Conservation (phyloP, 2,888 invertebrate genomes). For the Eilema sororculum region DNA sequence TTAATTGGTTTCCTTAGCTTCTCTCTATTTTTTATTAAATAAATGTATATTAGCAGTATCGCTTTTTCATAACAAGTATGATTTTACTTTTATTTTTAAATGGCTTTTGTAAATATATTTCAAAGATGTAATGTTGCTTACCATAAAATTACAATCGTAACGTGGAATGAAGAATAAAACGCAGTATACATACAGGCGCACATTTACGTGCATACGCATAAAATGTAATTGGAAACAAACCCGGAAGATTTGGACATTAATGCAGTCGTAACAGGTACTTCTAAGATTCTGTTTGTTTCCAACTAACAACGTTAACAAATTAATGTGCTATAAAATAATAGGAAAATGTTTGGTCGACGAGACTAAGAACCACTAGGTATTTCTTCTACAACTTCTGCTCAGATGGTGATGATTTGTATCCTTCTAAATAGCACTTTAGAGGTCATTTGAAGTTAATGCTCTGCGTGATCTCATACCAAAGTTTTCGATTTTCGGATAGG, state of each 20-base stretch:
- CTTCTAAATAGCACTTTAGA: too few species aligned
- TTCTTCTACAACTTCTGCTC: background rate
- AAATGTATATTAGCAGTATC: too few species aligned
- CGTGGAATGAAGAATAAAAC: background rate
- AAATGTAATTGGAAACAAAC: slow-evolving; percentile 30
- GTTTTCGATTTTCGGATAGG: too few species aligned
- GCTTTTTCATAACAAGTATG: too few species aligned
- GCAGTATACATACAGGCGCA: background rate
- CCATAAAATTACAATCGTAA: background rate
- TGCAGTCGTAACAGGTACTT: slow-evolving; percentile 30
- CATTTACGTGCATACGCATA: background rate
- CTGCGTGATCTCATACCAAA: too few species aligned
- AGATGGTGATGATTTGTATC: too few species aligned
- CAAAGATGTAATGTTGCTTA: too few species aligned
- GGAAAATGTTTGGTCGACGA: slow-evolving; percentile 54
- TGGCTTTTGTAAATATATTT: too few species aligned
- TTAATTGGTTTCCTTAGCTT: too few species aligned
- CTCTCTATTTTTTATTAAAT: too few species aligned
- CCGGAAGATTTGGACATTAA: slow-evolving; percentile 39
- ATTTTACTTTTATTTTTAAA: too few species aligned
- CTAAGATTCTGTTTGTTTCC: slow-evolving; percentile 41
- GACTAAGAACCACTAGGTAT: slow-evolving; percentile 36
- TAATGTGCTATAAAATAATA: slow-evolving; percentile 58
- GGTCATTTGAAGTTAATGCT: too few species aligned
- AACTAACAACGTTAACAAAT: slow-evolving; percentile 54